Base-by-base conservation (phyloP, 2,888 invertebrate genomes). In the Pammene aurita region DNA sequence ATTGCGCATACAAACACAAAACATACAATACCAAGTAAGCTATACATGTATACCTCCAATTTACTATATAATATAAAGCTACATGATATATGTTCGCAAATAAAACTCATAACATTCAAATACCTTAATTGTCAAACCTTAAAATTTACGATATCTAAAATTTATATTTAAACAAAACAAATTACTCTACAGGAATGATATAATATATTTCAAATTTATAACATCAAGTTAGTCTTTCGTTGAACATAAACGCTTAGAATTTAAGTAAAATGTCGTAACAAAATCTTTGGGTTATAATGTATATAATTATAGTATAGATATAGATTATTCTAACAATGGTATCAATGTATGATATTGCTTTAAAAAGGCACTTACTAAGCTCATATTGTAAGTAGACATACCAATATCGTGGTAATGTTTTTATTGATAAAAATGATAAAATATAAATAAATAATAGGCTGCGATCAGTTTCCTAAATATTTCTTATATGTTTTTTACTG, bases 241-340 rank as follows among this genome's bases (percentile, higher is more conserved):
- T 69, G 64, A 69, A 60, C 64, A 60, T 48, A 65, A 69, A 60
- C 58, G 48, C 16, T 63, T 63, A 63, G 16, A 13, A 55, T 63
- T 70, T 70, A 65, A 65, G 54, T 69, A 66, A 67, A 70, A 52
- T 67, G 66, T 70, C 57, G 66, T 63, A 70, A 68, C 71, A 74
- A 52, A 76, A 74, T 77, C 78, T 78, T 80, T 78, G 78, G 79
- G 72, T 75, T 73, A 72, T 64, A 68, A 48, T 34, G 48, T 52
- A 42, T 66, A 58, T 57, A 57, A 16, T 34, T 57, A 48, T 66
- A 58, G 18, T 48, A 60, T 34, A 35, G 34, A 57, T 35, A 38
- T 66, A 26, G 26, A 60, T 26, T 62, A 63, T 16, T 63, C 52
- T 58, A 64, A 60, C 44, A 64, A 63, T 62, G 26, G 34, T 52